Evolutionary conservation across 2,797 vertebrate genomes (phyloP).

Genomic region (Ptychadena robeensis): DNA sequence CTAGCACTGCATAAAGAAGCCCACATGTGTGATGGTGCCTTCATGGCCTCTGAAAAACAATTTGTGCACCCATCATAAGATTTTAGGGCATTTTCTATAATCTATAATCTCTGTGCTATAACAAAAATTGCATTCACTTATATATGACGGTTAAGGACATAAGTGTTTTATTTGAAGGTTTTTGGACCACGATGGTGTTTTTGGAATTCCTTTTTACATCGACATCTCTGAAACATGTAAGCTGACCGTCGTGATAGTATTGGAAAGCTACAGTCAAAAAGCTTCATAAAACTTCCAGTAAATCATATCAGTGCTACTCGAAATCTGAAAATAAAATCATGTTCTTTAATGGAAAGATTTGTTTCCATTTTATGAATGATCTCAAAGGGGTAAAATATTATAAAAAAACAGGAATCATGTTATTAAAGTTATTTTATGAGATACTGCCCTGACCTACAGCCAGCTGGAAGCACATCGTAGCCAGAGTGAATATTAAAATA

Average conservation of each 20-base stretch:
- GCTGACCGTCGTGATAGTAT: constrained; percentile 10
- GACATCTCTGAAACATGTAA: background rate
- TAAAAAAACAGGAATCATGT: constrained; percentile 29
- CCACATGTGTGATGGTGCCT: too few relatives aligned
- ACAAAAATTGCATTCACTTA: too few relatives aligned
- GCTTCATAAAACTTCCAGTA: constrained; percentile 27
- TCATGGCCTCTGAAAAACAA: too few relatives aligned
- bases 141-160: too few relatives aligned
- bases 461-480: constrained; percentile 34
- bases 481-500: constrained; percentile 23
- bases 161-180: too few relatives aligned
- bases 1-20: too few relatives aligned
- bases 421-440: constrained; percentile 26
- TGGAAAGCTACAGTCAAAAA: background rate
- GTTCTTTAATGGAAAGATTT: constrained; percentile 24
- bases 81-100: too few relatives aligned
- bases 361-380: constrained; percentile 25
- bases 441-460: background rate
- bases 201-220: too few relatives aligned
- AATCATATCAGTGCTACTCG: constrained; percentile 35
- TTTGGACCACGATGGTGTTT: too few relatives aligned
- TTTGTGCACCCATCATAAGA: too few relatives aligned
- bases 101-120: too few relatives aligned
- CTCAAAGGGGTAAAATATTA: constrained; percentile 23
- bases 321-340: constrained; percentile 28